Evolutionary conservation across 2,888 invertebrate species (phyloP), one percentile per base, ranked within the genome.

Genomic region (Agriopis leucophaearia): DNA sequence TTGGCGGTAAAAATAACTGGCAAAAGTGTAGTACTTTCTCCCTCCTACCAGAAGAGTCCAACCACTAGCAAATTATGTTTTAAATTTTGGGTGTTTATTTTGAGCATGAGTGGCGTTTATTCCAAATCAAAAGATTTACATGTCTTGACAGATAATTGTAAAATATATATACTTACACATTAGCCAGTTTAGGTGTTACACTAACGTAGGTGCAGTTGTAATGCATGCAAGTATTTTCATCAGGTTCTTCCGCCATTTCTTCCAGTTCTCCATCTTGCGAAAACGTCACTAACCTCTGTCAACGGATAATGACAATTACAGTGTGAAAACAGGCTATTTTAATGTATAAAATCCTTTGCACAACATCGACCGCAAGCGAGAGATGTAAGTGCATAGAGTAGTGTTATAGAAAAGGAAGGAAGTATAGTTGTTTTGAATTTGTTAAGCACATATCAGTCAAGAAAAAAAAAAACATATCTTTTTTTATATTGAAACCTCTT

Each of bases 171-270:
- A 85, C 92, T 87, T 66, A 94, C 94, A 87, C 74, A 71, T 93
- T 93, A 5, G 90, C 80, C 6, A 94, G 75, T 62, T 88, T 88
- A 0, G 90, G 90, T 1, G 92, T 92, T 35, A 94, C 91, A 76
- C 92, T 91, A 67, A 92, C 87, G 71, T 93, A 94, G 0, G 89
- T 86, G 77, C 91, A 90, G 78, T 90, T 92, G 78, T 92, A 92
- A 70, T 92, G 92, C 85, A 90, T 87, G 70, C 93, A 92, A 1
- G 86, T 84, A 5, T 87, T 80, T 45, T 90, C 89, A 13, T 86
- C 88, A 4, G 77, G 79, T 1, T 88, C 89, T 35, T 91, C 92
- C 0, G 85, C 86, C 8, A 88, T 63, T n/a, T 92, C 92, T 61
- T 91, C 91, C 0, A 83, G 83, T 13, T 92, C 92, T 1, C 86